Conservation (phyloP, 2,888 invertebrate genomes). For the Napeogenes inachia region DNA sequence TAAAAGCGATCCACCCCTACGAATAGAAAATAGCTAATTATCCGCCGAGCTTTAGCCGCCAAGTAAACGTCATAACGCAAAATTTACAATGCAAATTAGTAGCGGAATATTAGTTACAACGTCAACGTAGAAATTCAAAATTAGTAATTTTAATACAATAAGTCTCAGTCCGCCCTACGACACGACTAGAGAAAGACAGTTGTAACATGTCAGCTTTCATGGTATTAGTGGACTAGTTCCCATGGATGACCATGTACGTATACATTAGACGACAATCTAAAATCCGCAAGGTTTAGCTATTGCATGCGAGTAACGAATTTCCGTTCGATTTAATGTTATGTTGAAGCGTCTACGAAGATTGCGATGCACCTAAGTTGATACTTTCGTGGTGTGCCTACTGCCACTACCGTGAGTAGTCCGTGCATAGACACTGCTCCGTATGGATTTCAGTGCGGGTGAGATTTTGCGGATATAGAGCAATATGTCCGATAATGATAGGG, state of each 20-base stretch:
- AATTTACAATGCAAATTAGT: slow-evolving; percentile 76
- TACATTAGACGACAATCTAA: slow-evolving; percentile 40
- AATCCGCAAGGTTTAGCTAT: slow-evolving; percentile 48
- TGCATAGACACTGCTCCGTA: slow-evolving; percentile 48
- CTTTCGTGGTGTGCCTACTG: slow-evolving; percentile 55
- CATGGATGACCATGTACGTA: slow-evolving; percentile 74
- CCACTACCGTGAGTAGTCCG: slow-evolving; percentile 55
- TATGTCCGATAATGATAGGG: slow-evolving; percentile 40
- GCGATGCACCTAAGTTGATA: slow-evolving; percentile 62
- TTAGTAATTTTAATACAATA: slow-evolving; percentile 74
- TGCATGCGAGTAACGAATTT: slow-evolving; percentile 54
- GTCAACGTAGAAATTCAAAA: slow-evolving; percentile 73
- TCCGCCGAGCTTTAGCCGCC: slow-evolving; percentile 68
- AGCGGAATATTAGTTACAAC: slow-evolving; percentile 74
- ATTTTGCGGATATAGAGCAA: slow-evolving; percentile 19
- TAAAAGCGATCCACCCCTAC: slow-evolving; percentile 49
- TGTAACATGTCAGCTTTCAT: slow-evolving; percentile 52
- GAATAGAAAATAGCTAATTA: slow-evolving; percentile 77
- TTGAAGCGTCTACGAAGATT: slow-evolving; percentile 57
- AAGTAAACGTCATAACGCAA: slow-evolving; percentile 67
- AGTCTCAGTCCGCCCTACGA: slow-evolving; percentile 71
- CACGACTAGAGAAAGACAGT: slow-evolving; percentile 66
- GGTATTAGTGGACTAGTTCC: slow-evolving; percentile 46
- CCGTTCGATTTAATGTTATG: slow-evolving; percentile 62
- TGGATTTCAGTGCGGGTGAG: slow-evolving; percentile 48